Base-by-base conservation (phyloP, 2,888 invertebrate genomes). In the Leistus spinibarbis region DNA sequence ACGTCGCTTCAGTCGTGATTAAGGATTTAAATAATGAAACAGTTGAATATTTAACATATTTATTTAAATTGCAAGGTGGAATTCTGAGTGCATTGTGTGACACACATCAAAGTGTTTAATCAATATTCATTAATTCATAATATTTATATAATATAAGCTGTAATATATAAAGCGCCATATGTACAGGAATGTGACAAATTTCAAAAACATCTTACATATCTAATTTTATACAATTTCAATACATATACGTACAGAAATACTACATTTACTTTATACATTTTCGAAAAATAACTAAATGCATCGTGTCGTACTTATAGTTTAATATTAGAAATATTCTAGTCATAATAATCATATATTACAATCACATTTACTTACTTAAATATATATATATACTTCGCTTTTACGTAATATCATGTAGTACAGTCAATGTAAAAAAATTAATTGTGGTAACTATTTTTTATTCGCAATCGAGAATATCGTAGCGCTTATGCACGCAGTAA, bases 371-470 rank as follows among this genome's bases (percentile, higher is more conserved):
- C 72, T 72, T 72, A 66, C 20, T 60, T 60, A 16, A 72, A 65
- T 72, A 72, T 57, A 64, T n/a, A n/a, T n/a, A n/a, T n/a, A n/a
- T n/a, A n/a, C n/a, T n/a, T n/a, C n/a, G n/a, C n/a, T n/a, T n/a
- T n/a, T n/a, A n/a, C n/a, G 56, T 72, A 72, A 72, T 72, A 72
- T 72, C 72, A 72, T 72, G 72, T n/a, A n/a, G n/a, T 72, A 72
- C 72, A 72, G 66, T 66, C 57, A 65, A 57, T 71, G 40, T 63
- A 40, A 40, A 40, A 40, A 40, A 13, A 40, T 40, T 40, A 7
- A 22, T 70, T 63, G n/a, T n/a, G n/a, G n/a, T n/a, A n/a, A n/a
- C n/a, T n/a, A n/a, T n/a, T n/a, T n/a, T n/a, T n/a, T n/a, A n/a
- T n/a, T n/a, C n/a, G n/a, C n/a, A n/a, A n/a, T n/a, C n/a, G n/a